phyloP scores from a whole-genome alignment of 1,140 invertebrate genomes.

The Rhysida immarginata region DNA sequence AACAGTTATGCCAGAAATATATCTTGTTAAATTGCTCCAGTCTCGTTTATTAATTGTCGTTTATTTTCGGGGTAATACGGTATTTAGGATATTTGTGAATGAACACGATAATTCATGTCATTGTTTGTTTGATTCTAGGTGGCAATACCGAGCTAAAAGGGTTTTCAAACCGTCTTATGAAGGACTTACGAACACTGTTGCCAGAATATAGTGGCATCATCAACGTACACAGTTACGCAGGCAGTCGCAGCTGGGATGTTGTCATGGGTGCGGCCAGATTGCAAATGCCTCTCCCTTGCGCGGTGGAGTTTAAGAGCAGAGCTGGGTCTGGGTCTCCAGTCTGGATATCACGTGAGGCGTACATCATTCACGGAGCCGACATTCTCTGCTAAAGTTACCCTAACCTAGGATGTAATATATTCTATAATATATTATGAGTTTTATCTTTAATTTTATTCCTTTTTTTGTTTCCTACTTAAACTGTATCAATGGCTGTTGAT shows the following conservation, averaged over 20 bases:
- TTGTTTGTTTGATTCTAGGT: conserved; percentile 3
- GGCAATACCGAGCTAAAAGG: conserved; percentile 36
- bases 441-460: no score
- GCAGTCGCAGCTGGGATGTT: conserved; percentile 34
- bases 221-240: conserved; percentile 31
- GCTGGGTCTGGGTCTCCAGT: not conserved
- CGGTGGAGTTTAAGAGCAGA: not conserved
- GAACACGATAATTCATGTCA: no score
- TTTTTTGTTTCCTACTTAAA: no score
- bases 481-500: no score
- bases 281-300: conserved; percentile 10
- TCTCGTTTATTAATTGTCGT: no score
- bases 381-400: not conserved
- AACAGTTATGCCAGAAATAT: no score
- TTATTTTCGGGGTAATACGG: no score
- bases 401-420: no score
- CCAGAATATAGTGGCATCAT: conserved; percentile 31
- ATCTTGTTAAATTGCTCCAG: no score
- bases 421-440: no score
- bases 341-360: conserved; percentile 3
- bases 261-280: conserved; percentile 36
- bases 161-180: conserved; percentile 31
- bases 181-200: conserved; percentile 32
- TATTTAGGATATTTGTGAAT: no score
- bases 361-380: conserved; percentile 3